These are phyloP conservation scores for Zaprionus camerounensis DNA, from an alignment of 1,140 invertebrate species.

Conservation along the genomic window DNA sequence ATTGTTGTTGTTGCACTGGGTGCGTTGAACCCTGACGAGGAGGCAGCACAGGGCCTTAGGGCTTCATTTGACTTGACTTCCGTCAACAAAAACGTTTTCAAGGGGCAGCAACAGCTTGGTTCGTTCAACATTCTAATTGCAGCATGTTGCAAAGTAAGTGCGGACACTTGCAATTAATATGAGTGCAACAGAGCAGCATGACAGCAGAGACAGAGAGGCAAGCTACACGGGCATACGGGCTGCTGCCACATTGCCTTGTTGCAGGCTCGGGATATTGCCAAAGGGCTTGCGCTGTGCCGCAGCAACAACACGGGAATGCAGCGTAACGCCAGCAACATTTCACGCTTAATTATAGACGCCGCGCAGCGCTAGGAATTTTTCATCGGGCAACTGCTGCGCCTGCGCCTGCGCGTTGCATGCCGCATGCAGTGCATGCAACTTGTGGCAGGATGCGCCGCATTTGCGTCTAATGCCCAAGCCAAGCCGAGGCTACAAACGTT, in stretches of 20 bases:
- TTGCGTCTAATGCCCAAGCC: conserved; percentile 67
- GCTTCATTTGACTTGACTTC: conserved; percentile 79
- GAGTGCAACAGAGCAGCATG: conserved; percentile 43
- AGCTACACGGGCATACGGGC: conserved; percentile 4
- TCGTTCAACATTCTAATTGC: conserved; percentile 75
- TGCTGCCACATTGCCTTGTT: conserved; percentile 19
- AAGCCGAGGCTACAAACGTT: conserved; percentile 32
- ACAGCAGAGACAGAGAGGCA: not conserved
- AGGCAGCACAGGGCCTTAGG: conserved; percentile 34
- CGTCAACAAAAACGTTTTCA: conserved; percentile 59
- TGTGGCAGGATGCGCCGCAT: conserved; percentile 50
- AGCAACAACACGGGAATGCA: conserved; percentile 60
- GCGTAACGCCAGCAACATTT: conserved; percentile 83
- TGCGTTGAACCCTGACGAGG: conserved; percentile 53
- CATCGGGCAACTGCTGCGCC: conserved; percentile 38
- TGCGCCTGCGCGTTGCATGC: conserved; percentile 8
- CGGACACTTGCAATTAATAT: conserved; percentile 83
- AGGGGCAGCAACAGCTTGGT: conserved; percentile 20
- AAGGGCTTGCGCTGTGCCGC: conserved; percentile 58
- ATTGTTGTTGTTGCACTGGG: conserved; percentile 41
- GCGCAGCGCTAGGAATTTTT: conserved; percentile 78
- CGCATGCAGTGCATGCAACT: not conserved
- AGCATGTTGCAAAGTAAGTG: conserved; percentile 82
- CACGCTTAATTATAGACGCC: conserved; percentile 84
- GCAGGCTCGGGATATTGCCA: conserved; percentile 52